phyloP scores from a whole-genome alignment of 1,140 invertebrate genomes.

The Drosophila pseudoananassae region DNA sequence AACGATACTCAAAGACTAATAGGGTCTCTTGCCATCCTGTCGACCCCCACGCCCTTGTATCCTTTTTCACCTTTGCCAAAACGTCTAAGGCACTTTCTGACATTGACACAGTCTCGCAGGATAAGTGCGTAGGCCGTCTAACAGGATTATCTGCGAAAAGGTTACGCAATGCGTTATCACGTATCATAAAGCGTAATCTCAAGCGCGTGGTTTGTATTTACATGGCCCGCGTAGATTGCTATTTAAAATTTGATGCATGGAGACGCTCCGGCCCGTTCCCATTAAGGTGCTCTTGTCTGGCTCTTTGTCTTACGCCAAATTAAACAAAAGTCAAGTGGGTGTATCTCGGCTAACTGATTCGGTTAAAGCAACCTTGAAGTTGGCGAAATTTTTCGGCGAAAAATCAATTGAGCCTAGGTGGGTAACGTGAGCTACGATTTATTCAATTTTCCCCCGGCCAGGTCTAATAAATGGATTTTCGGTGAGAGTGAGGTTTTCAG shows the following conservation, averaged over 20 bases:
- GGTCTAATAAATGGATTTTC: conserved; percentile 74
- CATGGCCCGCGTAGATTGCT: conserved; percentile 68
- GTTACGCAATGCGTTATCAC: conserved; percentile 81
- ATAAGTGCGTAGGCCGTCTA: conserved; percentile 50
- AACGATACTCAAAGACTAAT: conserved; percentile 31
- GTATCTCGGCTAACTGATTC: conserved; percentile 3
- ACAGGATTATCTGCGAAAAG: conserved; percentile 79
- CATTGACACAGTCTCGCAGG: conserved; percentile 36
- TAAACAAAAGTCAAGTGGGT: conserved; percentile 62
- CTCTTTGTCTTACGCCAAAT: conserved; percentile 64
- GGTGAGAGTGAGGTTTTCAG: conserved; percentile 9
- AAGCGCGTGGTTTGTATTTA: conserved; percentile 74
- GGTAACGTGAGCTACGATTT: conserved; percentile 50
- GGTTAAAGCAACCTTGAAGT: conserved; percentile 66
- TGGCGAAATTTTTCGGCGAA: conserved; percentile 22
- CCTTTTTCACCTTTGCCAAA: conserved; percentile 53
- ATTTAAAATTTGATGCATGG: conserved; percentile 79
- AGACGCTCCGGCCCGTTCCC: background rate
- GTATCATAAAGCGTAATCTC: conserved; percentile 81
- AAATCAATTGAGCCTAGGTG: conserved; percentile 73
- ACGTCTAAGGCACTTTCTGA: conserved; percentile 56
- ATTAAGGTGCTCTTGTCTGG: conserved; percentile 1
- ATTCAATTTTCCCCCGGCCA: conserved; percentile 70
- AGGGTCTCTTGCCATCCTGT: conserved; percentile 5
- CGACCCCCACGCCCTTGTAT: conserved; percentile 9